A percentile compares a stretch with the other conserved stretches of the same genome.
These are phyloP conservation scores for Dasysyrphus tricinctus DNA, from an alignment of 2,888 invertebrate species.

Conservation along the genomic window DNA sequence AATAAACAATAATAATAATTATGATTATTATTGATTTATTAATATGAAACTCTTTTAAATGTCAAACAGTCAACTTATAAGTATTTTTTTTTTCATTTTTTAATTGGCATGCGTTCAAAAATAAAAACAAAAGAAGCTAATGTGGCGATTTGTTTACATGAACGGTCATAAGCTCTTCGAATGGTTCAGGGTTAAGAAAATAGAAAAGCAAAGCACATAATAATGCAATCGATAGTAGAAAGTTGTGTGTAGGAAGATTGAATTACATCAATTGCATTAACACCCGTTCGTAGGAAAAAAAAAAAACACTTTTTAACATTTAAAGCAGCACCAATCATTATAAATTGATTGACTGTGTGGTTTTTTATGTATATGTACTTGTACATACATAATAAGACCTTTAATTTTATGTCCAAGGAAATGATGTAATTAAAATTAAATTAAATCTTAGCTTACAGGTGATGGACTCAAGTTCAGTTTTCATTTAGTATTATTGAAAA, in stretches of 20 bases:
- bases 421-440: too few species aligned
- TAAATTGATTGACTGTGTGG: neutral
- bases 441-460: too few species aligned
- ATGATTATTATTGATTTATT: neutral
- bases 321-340: neutral
- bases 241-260: conserved; percentile 19
- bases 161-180: conserved; percentile 28
- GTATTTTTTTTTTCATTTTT: neutral
- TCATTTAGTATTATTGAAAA: too few species aligned
- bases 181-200: conserved; percentile 38
- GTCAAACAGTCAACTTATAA: conserved; percentile 6
- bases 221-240: conserved; percentile 5
- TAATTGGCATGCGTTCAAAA: conserved; percentile 5
- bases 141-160: conserved; percentile 30
- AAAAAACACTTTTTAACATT: neutral
- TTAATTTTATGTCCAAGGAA: too few species aligned
- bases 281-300: neutral
- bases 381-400: too few species aligned
- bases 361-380: too few species aligned
- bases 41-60: neutral
- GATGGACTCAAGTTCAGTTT: too few species aligned
- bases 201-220: neutral
- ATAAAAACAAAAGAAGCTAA: neutral
- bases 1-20: neutral
- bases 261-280: neutral